These are phyloP conservation scores for Trichosurus vulpecula DNA, from an alignment of 2,797 vertebrate genomes.

Conservation along the genomic window DNA sequence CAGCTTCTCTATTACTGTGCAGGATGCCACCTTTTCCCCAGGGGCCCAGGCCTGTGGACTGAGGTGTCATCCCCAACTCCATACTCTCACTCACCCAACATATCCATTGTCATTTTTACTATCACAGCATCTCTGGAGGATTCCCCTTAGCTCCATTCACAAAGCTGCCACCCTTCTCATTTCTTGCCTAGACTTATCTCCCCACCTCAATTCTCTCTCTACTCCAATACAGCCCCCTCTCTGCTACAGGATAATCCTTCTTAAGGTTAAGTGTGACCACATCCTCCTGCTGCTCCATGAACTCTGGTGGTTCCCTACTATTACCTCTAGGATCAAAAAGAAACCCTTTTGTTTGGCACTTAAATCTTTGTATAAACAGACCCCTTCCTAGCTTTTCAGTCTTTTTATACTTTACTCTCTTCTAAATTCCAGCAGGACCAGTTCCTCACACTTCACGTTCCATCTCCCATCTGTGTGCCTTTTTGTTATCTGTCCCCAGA, in stretches of 20 bases:
- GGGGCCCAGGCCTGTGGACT: too few relatives aligned
- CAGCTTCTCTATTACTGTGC: too few relatives aligned
- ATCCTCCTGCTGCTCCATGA: not conserved
- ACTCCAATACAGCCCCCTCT: not conserved
- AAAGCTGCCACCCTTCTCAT: not conserved
- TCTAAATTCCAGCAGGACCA: not conserved
- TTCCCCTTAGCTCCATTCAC: not conserved
- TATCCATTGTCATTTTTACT: too few relatives aligned
- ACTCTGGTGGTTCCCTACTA: not conserved
- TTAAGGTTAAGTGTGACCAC: not conserved
- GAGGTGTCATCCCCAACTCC: too few relatives aligned
- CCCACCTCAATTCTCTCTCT: not conserved
- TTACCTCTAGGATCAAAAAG: not conserved
- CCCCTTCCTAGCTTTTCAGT: not conserved
- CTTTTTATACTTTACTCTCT: not conserved
- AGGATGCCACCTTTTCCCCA: too few relatives aligned
- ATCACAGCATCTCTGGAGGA: not conserved
- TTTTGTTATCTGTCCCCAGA: not conserved
- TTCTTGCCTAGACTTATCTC: not conserved
- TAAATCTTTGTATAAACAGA: not conserved
- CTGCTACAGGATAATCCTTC: not conserved
- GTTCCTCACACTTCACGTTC: not conserved
- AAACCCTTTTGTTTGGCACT: not conserved
- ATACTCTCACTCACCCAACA: too few relatives aligned
- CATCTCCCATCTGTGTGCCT: not conserved